These are phyloP conservation scores for Cryptotis parvus DNA, from an alignment of 2,113 vertebrate species.

Conservation along the genomic window DNA sequence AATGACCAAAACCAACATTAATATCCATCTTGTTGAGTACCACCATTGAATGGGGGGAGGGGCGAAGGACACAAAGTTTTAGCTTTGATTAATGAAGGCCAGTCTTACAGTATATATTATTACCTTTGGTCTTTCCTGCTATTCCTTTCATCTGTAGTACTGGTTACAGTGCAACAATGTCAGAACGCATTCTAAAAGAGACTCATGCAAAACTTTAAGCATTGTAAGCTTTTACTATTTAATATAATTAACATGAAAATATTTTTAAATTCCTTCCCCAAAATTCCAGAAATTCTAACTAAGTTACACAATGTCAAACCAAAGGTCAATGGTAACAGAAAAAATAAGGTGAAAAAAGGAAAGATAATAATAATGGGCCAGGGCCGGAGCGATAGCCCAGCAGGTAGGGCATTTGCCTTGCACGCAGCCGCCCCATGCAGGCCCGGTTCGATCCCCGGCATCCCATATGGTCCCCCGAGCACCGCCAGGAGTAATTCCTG, in stretches of 20 bases:
- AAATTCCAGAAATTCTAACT: constrained; percentile 35
- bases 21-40: background rate
- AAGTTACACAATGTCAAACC: constrained; percentile 11
- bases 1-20: too few relatives aligned
- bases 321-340: background rate
- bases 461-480: too few relatives aligned
- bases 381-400: background rate
- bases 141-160: background rate
- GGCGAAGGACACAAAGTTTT: too few relatives aligned
- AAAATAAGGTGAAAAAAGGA: background rate
- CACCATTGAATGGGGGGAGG: background rate
- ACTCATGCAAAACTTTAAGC: background rate
- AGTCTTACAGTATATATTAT: background rate
- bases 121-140: background rate
- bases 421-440: too few relatives aligned
- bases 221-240: background rate
- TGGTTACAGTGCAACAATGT: background rate
- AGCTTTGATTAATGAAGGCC: background rate
- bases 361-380: background rate
- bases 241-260: constrained; percentile 26
- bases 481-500: too few relatives aligned
- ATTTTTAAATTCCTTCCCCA: background rate
- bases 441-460: too few relatives aligned
- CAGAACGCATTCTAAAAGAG: constrained; percentile 35
- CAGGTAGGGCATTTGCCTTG: too few relatives aligned